Evolutionary conservation across 1,140 invertebrate genomes (phyloP), one percentile per base, ranked within the genome.

Genomic region (Tetragnatha versicolor): DNA sequence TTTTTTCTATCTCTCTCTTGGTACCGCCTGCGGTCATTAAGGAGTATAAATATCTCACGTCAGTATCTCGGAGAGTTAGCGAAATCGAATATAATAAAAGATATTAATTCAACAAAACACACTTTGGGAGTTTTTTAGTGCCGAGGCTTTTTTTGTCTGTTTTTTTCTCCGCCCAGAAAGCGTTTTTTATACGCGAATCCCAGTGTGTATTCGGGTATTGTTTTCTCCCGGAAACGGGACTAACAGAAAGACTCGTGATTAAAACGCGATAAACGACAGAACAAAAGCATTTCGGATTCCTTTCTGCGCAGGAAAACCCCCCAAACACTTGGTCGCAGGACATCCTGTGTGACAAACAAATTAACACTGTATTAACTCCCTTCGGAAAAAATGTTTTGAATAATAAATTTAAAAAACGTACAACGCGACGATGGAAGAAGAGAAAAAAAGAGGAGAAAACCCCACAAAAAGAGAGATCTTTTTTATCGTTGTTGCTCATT

Each of bases 81-180:
- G 37, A 76, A 65, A 76, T 76, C 73, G 73, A 76, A 76, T n/a
- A n/a, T 76, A 76, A 76, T 76, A 76, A 76, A 65, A 76, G 73
- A 35, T 76, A 76, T 76, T 76, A 76, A 76, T 65, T 76, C 73
- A 53, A 65, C 73, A 76, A 53, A 76, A 76, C 55, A 63, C 58
- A 76, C 73, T 51, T 33, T 66, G 42, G 37, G 58, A 20, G n/a
- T 39, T 22, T 3, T 39, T 35, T n/a, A n/a, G n/a, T n/a, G n/a
- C n/a, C n/a, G n/a, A n/a, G n/a, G n/a, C n/a, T n/a, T 70, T 55
- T 33, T 37, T 25, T 47, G 17, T 37, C 51, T 58, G 20, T 45
- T 70, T 70, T 53, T 63, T 63, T 63, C 25, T 51, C 33, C 66
- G n/a, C 37, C 33, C 60, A 25, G 25, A 27, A 27, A 20, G 63